phyloP scores from a whole-genome alignment of 2,888 invertebrate species.

The Scaptomyza reducta region DNA sequence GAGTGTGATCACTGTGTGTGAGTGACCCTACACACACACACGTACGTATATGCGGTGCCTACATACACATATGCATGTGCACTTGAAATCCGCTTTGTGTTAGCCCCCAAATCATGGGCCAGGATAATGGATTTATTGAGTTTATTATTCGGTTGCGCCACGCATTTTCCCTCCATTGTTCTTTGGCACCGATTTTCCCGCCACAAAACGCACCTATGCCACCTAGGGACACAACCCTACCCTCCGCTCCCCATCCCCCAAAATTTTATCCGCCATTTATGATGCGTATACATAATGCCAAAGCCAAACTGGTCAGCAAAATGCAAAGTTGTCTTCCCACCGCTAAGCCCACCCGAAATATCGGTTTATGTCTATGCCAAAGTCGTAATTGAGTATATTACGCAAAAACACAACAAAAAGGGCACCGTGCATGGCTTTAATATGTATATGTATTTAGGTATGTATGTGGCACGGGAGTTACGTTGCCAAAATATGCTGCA shows the following conservation, averaged over 20 bases:
- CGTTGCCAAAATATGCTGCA: not conserved
- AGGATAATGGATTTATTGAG: constrained; percentile 82
- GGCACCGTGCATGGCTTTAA: constrained; percentile 6
- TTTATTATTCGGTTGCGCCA: constrained; percentile 70
- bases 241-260: not conserved
- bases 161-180: constrained; percentile 45
- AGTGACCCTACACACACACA: constrained; percentile 8
- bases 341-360: not conserved
- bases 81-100: constrained; percentile 79
- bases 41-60: constrained; percentile 9
- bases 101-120: constrained; percentile 78
- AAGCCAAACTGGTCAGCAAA: constrained; percentile 43
- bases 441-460: not conserved
- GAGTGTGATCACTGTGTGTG: not conserved
- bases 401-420: constrained; percentile 28
- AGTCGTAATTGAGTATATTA: constrained; percentile 41
- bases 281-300: constrained; percentile 50
- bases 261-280: constrained; percentile 36
- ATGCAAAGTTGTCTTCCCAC: constrained; percentile 8
- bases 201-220: constrained; percentile 30
- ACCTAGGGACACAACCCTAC: constrained; percentile 9
- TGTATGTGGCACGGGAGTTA: not conserved
- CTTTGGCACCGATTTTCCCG: constrained; percentile 20
- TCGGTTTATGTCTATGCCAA: constrained; percentile 16
- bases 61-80: constrained; percentile 24